Percentiles rank a stretch among this genome's conserved stretches.
These are phyloP conservation scores for Carassius auratus DNA, from an alignment of 2,113 vertebrate genomes.

Conservation along the genomic window DNA sequence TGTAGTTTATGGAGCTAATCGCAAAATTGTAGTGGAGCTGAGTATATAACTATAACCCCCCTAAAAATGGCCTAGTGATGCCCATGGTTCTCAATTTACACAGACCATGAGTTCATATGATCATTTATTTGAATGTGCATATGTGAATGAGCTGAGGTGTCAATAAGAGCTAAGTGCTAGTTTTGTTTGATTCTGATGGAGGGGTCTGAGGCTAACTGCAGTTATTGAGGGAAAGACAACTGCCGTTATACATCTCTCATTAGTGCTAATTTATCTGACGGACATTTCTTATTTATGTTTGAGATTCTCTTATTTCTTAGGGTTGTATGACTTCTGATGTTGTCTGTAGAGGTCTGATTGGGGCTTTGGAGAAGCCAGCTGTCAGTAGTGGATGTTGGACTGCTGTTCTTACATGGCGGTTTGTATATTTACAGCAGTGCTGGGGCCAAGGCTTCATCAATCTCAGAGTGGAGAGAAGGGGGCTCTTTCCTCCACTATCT, in stretches of 20 bases:
- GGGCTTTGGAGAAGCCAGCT: constrained; percentile 62
- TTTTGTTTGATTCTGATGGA: constrained; percentile 11
- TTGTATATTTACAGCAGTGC: constrained; percentile 81
- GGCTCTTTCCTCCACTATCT: constrained; percentile 73
- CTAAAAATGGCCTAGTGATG: too few species aligned
- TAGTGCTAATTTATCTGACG: constrained; percentile 21
- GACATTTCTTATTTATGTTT: constrained; percentile 31
- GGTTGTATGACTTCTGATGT: background rate
- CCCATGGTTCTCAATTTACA: constrained; percentile 5
- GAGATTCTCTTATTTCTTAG: constrained; percentile 9
- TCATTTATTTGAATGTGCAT: constrained; percentile 74
- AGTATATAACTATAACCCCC: too few species aligned
- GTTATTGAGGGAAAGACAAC: background rate
- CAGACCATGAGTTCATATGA: constrained; percentile 69
- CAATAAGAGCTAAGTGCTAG: constrained; percentile 53
- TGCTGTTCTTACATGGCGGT: constrained; percentile 79
- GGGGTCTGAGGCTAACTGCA: background rate
- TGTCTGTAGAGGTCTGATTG: constrained; percentile 23
- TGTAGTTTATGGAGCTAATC: too few species aligned
- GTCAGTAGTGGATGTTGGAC: constrained; percentile 62
- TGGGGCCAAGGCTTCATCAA: constrained; percentile 78
- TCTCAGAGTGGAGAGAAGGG: constrained; percentile 73
- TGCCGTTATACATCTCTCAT: constrained; percentile 29
- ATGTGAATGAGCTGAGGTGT: constrained; percentile 73
- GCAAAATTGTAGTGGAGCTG: too few species aligned